phyloP scores from a whole-genome alignment of 2,888 invertebrate genomes.

The Yponomeuta sedellus region DNA sequence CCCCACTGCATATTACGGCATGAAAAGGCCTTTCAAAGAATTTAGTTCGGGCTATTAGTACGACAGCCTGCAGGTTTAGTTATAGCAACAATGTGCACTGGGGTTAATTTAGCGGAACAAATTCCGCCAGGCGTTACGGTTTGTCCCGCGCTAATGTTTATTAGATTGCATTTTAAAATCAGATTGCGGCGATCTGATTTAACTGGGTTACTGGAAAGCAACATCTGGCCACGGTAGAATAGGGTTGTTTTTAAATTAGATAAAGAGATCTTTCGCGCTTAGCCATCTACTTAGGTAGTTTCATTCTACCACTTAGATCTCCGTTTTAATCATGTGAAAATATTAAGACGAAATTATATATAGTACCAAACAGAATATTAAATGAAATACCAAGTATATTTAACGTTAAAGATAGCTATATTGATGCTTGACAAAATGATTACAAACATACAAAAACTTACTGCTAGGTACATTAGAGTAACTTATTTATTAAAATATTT shows the following conservation, averaged over 20 bases:
- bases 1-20: slow-evolving; percentile 10
- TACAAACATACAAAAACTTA: slow-evolving; percentile 14
- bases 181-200: slow-evolving; percentile 18
- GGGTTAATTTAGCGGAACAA: slow-evolving; percentile 28
- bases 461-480: background rate
- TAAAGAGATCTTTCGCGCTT: background rate
- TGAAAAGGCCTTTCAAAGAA: slow-evolving; percentile 13
- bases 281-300: no score
- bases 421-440: slow-evolving; percentile 7
- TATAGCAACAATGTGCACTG: slow-evolving; percentile 30
- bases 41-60: background rate
- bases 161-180: slow-evolving; percentile 17
- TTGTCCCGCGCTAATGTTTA: slow-evolving; percentile 18
- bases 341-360: no score
- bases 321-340: no score
- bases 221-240: background rate
- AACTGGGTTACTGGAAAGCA: slow-evolving; percentile 2
- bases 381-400: background rate
- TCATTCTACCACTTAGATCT: no score
- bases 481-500: background rate
- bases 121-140: slow-evolving; percentile 28
- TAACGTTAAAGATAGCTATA: background rate
- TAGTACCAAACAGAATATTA: no score
- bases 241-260: background rate
- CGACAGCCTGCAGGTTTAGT: slow-evolving; percentile 32